phyloP scores from a whole-genome alignment of 2,113 vertebrate species.

The Cheilinus undulatus region DNA sequence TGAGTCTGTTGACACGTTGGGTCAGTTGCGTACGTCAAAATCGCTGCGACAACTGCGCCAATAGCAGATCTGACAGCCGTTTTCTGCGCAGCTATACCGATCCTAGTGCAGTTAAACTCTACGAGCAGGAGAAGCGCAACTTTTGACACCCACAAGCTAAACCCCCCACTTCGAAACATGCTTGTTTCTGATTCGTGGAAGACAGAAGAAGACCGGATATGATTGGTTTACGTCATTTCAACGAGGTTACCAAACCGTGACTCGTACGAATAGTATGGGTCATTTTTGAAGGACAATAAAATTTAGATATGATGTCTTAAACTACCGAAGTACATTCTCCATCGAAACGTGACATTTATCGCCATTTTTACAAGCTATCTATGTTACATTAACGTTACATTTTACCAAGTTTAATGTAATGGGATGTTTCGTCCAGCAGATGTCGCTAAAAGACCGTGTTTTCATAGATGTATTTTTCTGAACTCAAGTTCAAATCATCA shows the following conservation, averaged over 20 bases:
- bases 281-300: slow-evolving; percentile 19
- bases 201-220: fast-evolving
- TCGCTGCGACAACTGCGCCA: neutral
- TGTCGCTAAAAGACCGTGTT: slow-evolving; percentile 24
- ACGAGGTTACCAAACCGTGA: slow-evolving; percentile 30
- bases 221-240: slow-evolving; percentile 43
- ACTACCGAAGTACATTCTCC: too few species aligned
- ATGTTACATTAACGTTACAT: fast-evolving
- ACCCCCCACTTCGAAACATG: neutral
- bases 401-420: neutral
- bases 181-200: slow-evolving; percentile 26
- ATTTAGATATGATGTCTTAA: neutral
- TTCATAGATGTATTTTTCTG: neutral
- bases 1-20: neutral
- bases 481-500: too few species aligned
- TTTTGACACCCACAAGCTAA: neutral
- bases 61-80: slow-evolving; percentile 1
- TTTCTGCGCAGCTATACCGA: fast-evolving
- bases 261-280: fast-evolving
- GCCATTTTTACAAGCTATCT: neutral
- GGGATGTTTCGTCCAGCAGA: slow-evolving; percentile 12
- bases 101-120: neutral
- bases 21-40: neutral
- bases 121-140: fast-evolving
- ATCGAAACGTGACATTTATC: too few species aligned